These are phyloP conservation scores for Chiloscyllium plagiosum DNA, from an alignment of 2,113 vertebrate genomes.

Conservation along the genomic window DNA sequence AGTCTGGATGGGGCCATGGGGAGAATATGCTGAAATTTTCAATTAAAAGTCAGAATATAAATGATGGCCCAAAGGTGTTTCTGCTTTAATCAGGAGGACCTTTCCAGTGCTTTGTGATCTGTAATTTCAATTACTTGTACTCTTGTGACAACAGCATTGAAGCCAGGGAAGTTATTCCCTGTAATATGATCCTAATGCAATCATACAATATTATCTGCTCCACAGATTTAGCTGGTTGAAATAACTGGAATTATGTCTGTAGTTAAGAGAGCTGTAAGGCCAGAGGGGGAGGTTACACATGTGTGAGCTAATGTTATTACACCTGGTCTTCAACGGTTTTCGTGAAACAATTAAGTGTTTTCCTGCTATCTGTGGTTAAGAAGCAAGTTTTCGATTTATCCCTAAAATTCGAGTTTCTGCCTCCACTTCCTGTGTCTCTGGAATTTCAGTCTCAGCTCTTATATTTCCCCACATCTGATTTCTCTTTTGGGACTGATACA, in stretches of 20 bases:
- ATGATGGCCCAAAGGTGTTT: background rate
- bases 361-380: background rate
- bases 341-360: background rate
- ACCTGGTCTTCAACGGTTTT: background rate
- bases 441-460: background rate
- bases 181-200: background rate
- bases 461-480: background rate
- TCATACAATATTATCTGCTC: background rate
- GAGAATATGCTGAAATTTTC: background rate
- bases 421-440: background rate
- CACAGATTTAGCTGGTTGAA: background rate
- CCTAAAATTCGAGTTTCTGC: background rate
- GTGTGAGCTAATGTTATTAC: background rate
- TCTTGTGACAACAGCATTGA: background rate
- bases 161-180: background rate
- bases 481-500: background rate
- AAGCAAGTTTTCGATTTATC: background rate
- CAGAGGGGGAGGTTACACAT: background rate
- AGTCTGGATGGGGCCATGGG: background rate
- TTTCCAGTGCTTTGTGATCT: background rate
- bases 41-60: background rate
- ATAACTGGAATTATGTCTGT: background rate
- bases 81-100: background rate
- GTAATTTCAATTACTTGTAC: background rate
- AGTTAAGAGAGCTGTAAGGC: background rate